Percentiles rank a stretch among this genome's conserved stretches.
These are phyloP conservation scores for Sympetrum striolatum DNA, from an alignment of 2,888 invertebrate genomes.

Conservation along the genomic window DNA sequence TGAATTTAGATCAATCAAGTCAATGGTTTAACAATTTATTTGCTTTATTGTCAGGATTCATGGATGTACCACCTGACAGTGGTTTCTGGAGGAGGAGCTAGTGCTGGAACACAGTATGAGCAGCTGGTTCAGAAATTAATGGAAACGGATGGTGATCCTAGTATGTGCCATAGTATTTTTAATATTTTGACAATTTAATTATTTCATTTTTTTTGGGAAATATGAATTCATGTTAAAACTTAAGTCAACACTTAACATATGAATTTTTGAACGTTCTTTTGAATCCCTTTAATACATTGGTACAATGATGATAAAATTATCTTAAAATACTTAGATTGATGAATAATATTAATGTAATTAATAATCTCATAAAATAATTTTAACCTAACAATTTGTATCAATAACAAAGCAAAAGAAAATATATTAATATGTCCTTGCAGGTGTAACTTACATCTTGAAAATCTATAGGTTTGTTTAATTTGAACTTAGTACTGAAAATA, in stretches of 20 bases:
- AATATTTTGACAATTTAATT: too few relatives aligned
- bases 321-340: too few relatives aligned
- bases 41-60: constrained; percentile 59
- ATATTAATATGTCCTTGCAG: too few relatives aligned
- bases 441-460: not conserved
- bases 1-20: constrained; percentile 67
- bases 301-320: too few relatives aligned
- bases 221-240: too few relatives aligned
- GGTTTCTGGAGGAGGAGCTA: constrained; percentile 85
- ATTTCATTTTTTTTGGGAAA: too few relatives aligned
- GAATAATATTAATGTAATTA: too few relatives aligned
- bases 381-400: too few relatives aligned
- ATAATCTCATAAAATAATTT: too few relatives aligned
- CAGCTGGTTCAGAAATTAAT: constrained; percentile 94
- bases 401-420: too few relatives aligned
- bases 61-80: constrained; percentile 78
- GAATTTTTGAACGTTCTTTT: not conserved
- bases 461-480: not conserved
- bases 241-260: not conserved
- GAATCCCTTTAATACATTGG: not conserved
- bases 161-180: constrained; percentile 61
- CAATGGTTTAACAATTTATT: constrained; percentile 67
- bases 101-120: constrained; percentile 94
- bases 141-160: constrained; percentile 94
- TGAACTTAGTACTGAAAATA: not conserved